Conservation (phyloP, 2,797 vertebrate genomes). For the Rhinophrynus dorsalis region DNA sequence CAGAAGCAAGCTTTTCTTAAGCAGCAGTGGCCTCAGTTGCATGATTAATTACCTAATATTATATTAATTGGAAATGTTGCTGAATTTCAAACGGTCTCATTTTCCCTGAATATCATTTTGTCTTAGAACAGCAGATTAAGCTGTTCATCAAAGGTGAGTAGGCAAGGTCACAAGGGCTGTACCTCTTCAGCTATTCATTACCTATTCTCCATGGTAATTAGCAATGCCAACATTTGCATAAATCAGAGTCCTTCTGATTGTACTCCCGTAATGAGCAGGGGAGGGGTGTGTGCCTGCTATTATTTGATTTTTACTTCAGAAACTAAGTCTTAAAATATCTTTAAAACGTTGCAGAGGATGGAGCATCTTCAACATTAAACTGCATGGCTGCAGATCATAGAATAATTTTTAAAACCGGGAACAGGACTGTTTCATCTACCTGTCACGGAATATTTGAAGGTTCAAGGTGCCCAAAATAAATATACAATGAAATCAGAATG, state of each 20-base stretch:
- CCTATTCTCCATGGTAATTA: constrained; percentile 70
- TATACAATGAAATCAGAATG: too few species aligned
- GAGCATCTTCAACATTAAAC: background rate
- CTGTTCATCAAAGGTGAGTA: constrained; percentile 70
- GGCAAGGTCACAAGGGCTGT: constrained; percentile 67
- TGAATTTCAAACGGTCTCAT: constrained; percentile 86
- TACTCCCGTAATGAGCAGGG: constrained; percentile 56
- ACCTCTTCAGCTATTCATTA: constrained; percentile 74
- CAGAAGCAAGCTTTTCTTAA: constrained; percentile 60
- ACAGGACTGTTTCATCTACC: too few species aligned
- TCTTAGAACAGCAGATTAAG: constrained; percentile 79
- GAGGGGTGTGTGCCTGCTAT: background rate
- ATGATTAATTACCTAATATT: constrained; percentile 97
- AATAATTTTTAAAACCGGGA: too few species aligned
- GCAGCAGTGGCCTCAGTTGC: constrained; percentile 75
- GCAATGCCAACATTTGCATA: constrained; percentile 74
- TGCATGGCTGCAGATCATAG: too few species aligned
- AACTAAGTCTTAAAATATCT: constrained; percentile 5
- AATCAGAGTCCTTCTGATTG: constrained; percentile 74
- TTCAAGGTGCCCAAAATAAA: too few species aligned
- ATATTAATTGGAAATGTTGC: constrained; percentile 87
- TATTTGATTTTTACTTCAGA: constrained; percentile 32
- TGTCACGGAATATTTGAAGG: too few species aligned
- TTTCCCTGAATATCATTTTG: constrained; percentile 82
- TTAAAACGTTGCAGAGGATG: constrained; percentile 21